Evolutionary conservation across 2,888 invertebrate genomes (phyloP).

Genomic region (Zeuzera pyrina): DNA sequence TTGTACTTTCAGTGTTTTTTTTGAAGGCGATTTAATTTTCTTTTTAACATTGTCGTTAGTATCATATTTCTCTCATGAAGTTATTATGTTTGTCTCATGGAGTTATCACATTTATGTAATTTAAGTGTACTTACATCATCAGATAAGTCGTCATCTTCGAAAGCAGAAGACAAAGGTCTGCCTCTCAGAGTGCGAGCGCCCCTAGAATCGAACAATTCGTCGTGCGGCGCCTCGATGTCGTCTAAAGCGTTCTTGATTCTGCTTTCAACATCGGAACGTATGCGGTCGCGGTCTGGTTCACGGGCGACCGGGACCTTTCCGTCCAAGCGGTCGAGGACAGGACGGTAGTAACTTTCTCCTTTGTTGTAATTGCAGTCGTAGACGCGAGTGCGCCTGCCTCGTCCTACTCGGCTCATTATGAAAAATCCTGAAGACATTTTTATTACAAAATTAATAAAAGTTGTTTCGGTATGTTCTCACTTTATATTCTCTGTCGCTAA

Average conservation of each 20-base stretch:
- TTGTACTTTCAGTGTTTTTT: too few relatives aligned
- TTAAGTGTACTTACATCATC: conserved; percentile 55
- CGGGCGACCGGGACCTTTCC: conserved; percentile 68
- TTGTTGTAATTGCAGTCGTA: conserved; percentile 90
- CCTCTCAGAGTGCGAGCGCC: conserved; percentile 66
- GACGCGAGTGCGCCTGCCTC: conserved; percentile 85
- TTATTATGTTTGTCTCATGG: background rate
- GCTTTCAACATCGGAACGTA: conserved; percentile 45
- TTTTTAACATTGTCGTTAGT: too few relatives aligned
- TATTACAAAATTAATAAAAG: too few relatives aligned
- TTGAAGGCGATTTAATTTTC: too few relatives aligned
- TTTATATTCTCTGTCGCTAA: too few relatives aligned
- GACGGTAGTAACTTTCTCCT: conserved; percentile 87
- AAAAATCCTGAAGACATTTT: conserved; percentile 15
- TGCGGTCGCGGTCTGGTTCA: conserved; percentile 49
- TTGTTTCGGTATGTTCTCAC: too few relatives aligned
- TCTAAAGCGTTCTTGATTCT: conserved; percentile 50
- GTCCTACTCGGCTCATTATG: conserved; percentile 55
- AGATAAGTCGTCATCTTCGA: conserved; percentile 58
- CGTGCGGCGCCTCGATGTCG: conserved; percentile 45
- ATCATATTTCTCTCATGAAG: too few relatives aligned
- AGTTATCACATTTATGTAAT: too few relatives aligned
- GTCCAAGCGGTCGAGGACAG: conserved; percentile 82
- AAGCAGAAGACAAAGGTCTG: conserved; percentile 55
- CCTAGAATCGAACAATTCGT: conserved; percentile 78